Conservation (phyloP, 2,113 vertebrate species). For the Nanorana parkeri region DNA sequence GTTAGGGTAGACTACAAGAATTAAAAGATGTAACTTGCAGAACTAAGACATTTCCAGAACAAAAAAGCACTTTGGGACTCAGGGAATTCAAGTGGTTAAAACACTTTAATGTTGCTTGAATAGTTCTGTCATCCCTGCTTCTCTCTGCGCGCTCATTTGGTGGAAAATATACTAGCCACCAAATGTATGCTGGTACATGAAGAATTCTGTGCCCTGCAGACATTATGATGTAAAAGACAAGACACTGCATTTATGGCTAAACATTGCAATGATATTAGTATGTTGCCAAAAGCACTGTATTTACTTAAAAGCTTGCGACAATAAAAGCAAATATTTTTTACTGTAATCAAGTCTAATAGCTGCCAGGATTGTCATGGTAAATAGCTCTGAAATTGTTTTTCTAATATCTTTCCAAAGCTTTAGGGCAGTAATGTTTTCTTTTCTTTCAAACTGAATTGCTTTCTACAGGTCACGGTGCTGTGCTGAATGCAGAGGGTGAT, state of each 20-base stretch:
- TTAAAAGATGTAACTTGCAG: no score
- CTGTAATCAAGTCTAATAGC: conserved; percentile 70
- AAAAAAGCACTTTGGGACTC: no score
- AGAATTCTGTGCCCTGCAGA: conserved; percentile 53
- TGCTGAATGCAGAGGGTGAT: conserved; percentile 73
- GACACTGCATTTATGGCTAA: conserved; percentile 70
- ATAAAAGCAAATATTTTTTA: conserved; percentile 73
- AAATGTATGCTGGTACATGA: not conserved
- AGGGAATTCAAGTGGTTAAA: no score
- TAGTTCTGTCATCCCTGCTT: not conserved
- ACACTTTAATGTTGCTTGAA: not conserved
- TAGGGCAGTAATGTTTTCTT: conserved; percentile 72
- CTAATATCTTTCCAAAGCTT: conserved; percentile 73
- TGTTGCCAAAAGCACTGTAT: conserved; percentile 69
- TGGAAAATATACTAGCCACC: not conserved
- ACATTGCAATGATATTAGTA: conserved; percentile 67
- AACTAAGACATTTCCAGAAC: no score
- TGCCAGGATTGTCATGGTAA: conserved; percentile 70
- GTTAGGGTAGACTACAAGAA: no score
- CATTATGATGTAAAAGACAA: conserved; percentile 69
- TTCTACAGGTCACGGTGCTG: conserved; percentile 72
- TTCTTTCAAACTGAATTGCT: conserved; percentile 74
- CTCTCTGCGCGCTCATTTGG: not conserved
- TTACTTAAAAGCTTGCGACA: conserved; percentile 71
- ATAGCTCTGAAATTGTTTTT: conserved; percentile 76